These are phyloP conservation scores for Lophius americanus DNA, from an alignment of 2,797 vertebrate genomes.

Conservation along the genomic window DNA sequence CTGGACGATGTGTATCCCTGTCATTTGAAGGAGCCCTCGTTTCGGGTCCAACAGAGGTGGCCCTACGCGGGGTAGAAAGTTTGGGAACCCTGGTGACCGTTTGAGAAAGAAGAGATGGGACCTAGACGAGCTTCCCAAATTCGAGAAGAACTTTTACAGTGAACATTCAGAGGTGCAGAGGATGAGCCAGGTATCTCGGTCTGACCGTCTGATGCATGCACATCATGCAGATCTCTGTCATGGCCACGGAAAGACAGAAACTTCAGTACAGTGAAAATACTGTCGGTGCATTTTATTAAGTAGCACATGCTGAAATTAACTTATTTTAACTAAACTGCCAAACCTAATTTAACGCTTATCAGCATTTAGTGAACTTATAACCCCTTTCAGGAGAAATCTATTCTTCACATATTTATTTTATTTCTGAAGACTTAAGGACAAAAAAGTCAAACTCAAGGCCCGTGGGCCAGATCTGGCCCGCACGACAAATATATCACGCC, in stretches of 20 bases:
- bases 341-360: too few species aligned
- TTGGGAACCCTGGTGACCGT: conserved; percentile 94
- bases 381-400: too few species aligned
- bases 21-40: conserved; percentile 68
- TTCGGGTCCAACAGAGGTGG: conserved; percentile 85
- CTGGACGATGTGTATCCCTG: not conserved
- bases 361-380: too few species aligned
- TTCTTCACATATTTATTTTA: too few species aligned
- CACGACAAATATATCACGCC: too few species aligned
- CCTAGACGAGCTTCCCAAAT: conserved; percentile 91
- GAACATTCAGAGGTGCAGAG: conserved; percentile 91
- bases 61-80: conserved; percentile 87
- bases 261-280: not conserved
- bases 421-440: too few species aligned
- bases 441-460: too few species aligned
- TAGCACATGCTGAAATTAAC: too few species aligned
- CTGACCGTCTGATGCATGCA: not conserved
- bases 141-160: conserved; percentile 96
- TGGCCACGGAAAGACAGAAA: not conserved
- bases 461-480: too few species aligned
- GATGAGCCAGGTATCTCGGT: conserved; percentile 83
- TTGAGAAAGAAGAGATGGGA: conserved; percentile 96
- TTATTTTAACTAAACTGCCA: too few species aligned
- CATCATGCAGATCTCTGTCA: not conserved
- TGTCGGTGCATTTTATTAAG: not conserved